phyloP scores from a whole-genome alignment of 2,797 vertebrate species.

The Mallotus villosus region DNA sequence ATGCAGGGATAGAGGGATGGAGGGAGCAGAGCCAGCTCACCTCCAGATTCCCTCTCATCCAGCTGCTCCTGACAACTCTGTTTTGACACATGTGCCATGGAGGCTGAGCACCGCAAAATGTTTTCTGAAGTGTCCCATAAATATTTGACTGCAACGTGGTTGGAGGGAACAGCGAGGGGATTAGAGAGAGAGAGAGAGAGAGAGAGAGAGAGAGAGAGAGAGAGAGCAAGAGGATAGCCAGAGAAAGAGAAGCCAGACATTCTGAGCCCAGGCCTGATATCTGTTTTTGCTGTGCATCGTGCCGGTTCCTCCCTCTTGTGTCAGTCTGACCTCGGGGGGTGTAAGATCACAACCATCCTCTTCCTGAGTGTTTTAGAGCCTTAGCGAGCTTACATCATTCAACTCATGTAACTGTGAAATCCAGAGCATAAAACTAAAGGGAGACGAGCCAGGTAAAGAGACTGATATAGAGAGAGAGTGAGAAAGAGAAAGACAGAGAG shows the following conservation, averaged over 20 bases:
- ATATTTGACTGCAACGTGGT: constrained; percentile 50
- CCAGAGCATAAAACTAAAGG: constrained; percentile 2
- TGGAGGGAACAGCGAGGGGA: constrained; percentile 19
- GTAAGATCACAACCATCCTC: no score
- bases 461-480: not conserved
- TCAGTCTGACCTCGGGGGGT: no score
- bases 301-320: no score
- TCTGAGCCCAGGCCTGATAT: no score
- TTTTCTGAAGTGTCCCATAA: constrained; percentile 46
- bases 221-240: not conserved
- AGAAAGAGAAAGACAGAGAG: not conserved
- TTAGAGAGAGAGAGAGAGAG: constrained; percentile 30
- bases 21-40: not conserved
- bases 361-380: not conserved
- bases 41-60: constrained; percentile 34
- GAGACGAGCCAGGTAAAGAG: not conserved
- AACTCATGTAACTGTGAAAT: not conserved
- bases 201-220: not conserved
- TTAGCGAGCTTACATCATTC: not conserved
- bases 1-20: not conserved
- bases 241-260: not conserved
- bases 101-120: constrained; percentile 42
- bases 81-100: constrained; percentile 39
- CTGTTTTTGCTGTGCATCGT: no score
- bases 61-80: constrained; percentile 32